Base-by-base conservation (phyloP, 2,888 invertebrate species). In the Barypeithes pellucidus region DNA sequence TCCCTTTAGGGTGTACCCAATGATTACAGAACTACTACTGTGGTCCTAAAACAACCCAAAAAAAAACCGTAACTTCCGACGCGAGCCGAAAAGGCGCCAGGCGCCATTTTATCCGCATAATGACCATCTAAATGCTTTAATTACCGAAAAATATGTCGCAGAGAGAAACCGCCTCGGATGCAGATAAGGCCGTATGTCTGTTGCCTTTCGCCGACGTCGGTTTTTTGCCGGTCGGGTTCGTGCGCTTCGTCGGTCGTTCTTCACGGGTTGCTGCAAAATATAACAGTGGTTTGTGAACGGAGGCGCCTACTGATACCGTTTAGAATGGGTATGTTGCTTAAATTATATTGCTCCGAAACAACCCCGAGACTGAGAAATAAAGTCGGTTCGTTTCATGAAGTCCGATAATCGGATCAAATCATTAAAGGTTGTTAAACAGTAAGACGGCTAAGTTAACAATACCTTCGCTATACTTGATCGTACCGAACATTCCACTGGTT, bases 191-290 rank as follows among this genome's bases (percentile, higher is more conserved):
- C 66, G 60, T 60, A 57, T 50, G 68, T 73, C 66, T 63, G 63
- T 60, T 67, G n/a, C 45, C 41, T 18, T 67, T 20, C 54, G 39
- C 33, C 62, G 75, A 41, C 57, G 59, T 57, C 52, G 66, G 59
- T 63, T 68, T 68, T 72, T 72, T 68, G 59, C 69, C 66, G 75
- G 22, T 52, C 47, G 50, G 62, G 29, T 14, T 57, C 67, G 52
- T 68, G 63, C 67, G 75, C 52, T 36, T 72, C 67, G 72, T 62
- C 67, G 67, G 45, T 43, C 62, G 59, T 65, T 72, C 68, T 75
- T 75, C 75, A 75, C 75, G 75, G 75, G 72, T 75, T 75, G 72
- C 68, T 75, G 75, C 75, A 68, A 59, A 75, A 75, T 72, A 75
- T 75, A 75, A 75, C 72, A 43, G 70, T 11, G 20, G 43, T 18